phyloP scores from a whole-genome alignment of 2,888 invertebrate species.

The Frankliniella fusca region DNA sequence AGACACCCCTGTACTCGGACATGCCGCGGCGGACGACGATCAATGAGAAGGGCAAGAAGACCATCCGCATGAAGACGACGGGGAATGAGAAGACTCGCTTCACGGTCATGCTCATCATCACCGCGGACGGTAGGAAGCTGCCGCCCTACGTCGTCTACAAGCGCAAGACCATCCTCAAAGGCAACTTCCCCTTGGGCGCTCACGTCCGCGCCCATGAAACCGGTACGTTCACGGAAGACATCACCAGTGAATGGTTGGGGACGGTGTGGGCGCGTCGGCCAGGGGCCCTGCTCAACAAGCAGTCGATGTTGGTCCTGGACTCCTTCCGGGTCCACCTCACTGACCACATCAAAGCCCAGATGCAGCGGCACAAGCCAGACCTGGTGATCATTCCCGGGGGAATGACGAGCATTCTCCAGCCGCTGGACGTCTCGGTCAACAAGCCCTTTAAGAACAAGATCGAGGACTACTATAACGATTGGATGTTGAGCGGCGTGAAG shows the following conservation, averaged over 20 bases:
- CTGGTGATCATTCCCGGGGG: conserved; percentile 34
- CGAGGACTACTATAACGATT: conserved; percentile 29
- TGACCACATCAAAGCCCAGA: conserved; percentile 29
- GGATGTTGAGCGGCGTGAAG: conserved; percentile 31
- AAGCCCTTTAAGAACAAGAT: conserved; percentile 34
- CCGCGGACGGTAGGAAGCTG: conserved; percentile 30
- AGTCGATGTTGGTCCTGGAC: conserved; percentile 30
- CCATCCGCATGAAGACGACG: not conserved
- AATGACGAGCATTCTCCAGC: conserved; percentile 34
- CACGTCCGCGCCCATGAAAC: conserved; percentile 28
- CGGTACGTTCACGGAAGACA: conserved; percentile 30
- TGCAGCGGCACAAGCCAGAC: conserved; percentile 30
- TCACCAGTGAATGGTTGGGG: conserved; percentile 31
- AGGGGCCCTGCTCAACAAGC: conserved; percentile 1
- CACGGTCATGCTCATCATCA: conserved; percentile 31
- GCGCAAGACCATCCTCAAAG: conserved; percentile 27
- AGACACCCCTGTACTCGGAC: conserved; percentile 31
- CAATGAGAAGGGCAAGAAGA: no score
- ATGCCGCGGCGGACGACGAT: conserved; percentile 33
- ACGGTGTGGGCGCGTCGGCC: conserved; percentile 29
- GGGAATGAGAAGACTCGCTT: conserved; percentile 31
- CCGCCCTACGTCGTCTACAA: conserved; percentile 29
- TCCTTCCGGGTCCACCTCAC: conserved; percentile 32
- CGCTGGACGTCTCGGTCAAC: conserved; percentile 34
- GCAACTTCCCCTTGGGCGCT: conserved; percentile 22